Evolutionary conservation across 2,113 vertebrate species (phyloP), one percentile per base, ranked within the genome.

Genomic region (Otus sunia): DNA sequence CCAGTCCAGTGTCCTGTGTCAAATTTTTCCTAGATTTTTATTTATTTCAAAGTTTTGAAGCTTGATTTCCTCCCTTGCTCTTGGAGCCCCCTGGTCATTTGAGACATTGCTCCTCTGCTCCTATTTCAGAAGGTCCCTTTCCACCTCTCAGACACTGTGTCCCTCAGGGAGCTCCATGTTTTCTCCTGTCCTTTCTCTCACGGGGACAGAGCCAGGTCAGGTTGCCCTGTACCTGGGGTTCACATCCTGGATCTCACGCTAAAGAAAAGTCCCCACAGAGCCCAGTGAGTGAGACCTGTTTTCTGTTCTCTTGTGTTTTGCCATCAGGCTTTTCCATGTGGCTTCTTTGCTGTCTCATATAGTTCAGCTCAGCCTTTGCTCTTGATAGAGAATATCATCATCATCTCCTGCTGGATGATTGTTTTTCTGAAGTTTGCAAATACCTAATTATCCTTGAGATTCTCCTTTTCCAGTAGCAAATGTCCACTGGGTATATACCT

Each of bases 221-320:
- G 39, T 21, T 60, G 53, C 10, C n/a, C 21, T 21, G n/a, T 49
- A n/a, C 19, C 6, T 36, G 47, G 17, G 5, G 37, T 39, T 79
- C 67, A 25, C 21, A 29, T 0, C 1, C 32, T 36, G n/a, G 16
- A 16, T 64, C 58, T 53, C 1, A 0, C 30, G 22, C 14, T 52
- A 13, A 30, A 36, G 13, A 26, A 32, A 39, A 45, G 4, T 52
- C 15, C 20, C 34, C 20, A 5, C 5, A 53, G 37, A 67, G 18
- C 32, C 18, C 37, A 27, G 2, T 14, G 20, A 63, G 27, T 0
- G 2, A 84, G 52, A 52, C 10, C 9, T 23, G 7, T 7, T 72
- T 78, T 64, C 21, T 21, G 53, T 72, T 72, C 19, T n/a, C 53
- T 27, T 32, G 15, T 23, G 37, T 39, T 92, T 59, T 53, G 10